Base-by-base conservation (phyloP, 2,113 vertebrate genomes). In the Nyctereutes procyonoides region DNA sequence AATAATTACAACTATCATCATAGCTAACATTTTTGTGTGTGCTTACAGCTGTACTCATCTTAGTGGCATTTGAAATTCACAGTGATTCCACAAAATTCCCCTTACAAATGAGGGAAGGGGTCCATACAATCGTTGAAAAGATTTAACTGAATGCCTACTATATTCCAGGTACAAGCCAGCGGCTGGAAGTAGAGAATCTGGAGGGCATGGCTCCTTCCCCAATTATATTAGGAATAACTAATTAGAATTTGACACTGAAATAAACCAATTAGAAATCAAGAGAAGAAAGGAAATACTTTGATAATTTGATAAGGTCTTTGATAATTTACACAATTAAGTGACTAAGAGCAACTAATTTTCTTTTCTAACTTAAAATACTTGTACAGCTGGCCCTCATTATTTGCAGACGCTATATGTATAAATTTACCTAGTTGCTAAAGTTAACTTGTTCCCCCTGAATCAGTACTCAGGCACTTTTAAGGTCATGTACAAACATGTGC, bases 201-300 rank as follows among this genome's bases (percentile, higher is more conserved):
- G 24, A 91, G 85, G 77, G 76, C 20, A 22, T 28, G 10, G 6
- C 11, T 85, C 12, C 38, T 38, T 76, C 58, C 63, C 43, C 91
- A 96, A 93, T 73, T 77, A 15, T 43, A 63, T 28, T 56, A 60
- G 74, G 65, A 74, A 95, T 51, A 65, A 67, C 43, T 43, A 81
- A 90, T 53, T 30, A 76, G 51, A 96, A 91, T 76, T 84, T 96
- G 88, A 86, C 56, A 80, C 82, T 71, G 19, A 79, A 62, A 84
- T 90, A 81, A 88, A 32, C 81, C 84, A 71, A 67, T 60, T 43
- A 63, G 30, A 48, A 80, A 26, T 35, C 7, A 65, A 84, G 48
- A 81, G 15, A 89, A 8, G 5, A 56, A 88, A 81, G 32, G 10
- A 81, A 58, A 74, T 19, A 19, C 3, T 6, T n/a, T n/a, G n/a